These are phyloP conservation scores for Myotis brandtii DNA, from an alignment of 2,113 vertebrate species.

Conservation along the genomic window DNA sequence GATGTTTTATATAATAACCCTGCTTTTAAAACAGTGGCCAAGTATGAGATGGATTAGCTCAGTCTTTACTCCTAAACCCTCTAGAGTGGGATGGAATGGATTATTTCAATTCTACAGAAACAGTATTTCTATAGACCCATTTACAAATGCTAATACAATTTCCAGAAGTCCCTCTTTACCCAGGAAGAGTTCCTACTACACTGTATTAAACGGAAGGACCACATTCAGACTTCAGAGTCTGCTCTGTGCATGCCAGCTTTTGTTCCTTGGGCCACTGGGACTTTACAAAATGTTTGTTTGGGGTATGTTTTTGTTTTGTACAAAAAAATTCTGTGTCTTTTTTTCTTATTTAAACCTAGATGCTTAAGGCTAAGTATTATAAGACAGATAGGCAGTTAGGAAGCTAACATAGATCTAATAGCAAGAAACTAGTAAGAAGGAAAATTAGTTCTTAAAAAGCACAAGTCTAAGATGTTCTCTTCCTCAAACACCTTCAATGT, in stretches of 20 bases:
- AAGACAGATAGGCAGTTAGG: background rate
- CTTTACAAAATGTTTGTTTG: background rate
- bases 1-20: background rate
- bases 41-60: background rate
- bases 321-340: background rate
- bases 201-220: background rate
- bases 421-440: background rate
- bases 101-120: background rate
- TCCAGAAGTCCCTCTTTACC: constrained; percentile 3
- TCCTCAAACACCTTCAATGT: background rate
- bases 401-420: constrained; percentile 30
- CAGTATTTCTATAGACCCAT: background rate
- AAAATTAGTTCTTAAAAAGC: background rate
- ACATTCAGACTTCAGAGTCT: constrained; percentile 7
- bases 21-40: background rate
- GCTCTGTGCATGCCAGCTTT: background rate
- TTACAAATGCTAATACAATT: background rate
- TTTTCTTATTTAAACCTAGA: background rate
- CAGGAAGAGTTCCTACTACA: background rate
- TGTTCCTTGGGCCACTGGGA: background rate
- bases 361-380: constrained; percentile 9
- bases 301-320: constrained; percentile 20
- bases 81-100: background rate
- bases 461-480: background rate
- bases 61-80: background rate